A percentile compares a stretch with the other conserved stretches of the same genome.
Conservation (phyloP, 2,113 vertebrate species). For the Circaetus cinerascens region DNA sequence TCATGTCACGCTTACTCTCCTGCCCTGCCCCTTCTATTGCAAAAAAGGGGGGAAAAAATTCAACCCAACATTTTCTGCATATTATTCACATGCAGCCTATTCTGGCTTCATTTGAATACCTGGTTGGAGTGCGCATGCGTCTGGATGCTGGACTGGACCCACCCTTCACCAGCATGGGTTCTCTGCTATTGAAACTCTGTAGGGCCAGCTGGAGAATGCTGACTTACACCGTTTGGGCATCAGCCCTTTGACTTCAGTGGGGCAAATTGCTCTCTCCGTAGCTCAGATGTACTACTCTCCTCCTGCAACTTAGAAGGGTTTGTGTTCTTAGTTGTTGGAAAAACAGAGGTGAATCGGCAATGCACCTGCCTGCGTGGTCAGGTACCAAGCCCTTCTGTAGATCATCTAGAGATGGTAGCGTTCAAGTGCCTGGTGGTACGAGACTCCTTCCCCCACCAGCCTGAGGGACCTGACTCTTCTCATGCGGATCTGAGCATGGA, state of each 20-base stretch:
- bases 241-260: not conserved
- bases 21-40: not conserved
- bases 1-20: not conserved
- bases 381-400: not conserved
- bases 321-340: not conserved
- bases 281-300: not conserved
- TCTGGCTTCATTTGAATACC: not conserved
- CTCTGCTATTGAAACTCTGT: not conserved
- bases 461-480: not conserved
- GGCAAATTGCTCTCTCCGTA: not conserved
- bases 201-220: not conserved
- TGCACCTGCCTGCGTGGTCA: not conserved
- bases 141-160: not conserved
- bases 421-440: not conserved
- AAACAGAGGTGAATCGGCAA: not conserved
- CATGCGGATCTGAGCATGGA: not conserved
- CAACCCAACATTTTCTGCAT: not conserved
- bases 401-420: not conserved
- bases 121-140: not conserved
- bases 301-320: not conserved
- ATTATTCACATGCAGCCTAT: not conserved
- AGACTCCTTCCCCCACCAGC: not conserved
- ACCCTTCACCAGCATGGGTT: not conserved
- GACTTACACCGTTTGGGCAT: not conserved
- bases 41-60: fast-evolving